phyloP scores from a whole-genome alignment of 2,888 invertebrate species.

The Blastobasis adustella region DNA sequence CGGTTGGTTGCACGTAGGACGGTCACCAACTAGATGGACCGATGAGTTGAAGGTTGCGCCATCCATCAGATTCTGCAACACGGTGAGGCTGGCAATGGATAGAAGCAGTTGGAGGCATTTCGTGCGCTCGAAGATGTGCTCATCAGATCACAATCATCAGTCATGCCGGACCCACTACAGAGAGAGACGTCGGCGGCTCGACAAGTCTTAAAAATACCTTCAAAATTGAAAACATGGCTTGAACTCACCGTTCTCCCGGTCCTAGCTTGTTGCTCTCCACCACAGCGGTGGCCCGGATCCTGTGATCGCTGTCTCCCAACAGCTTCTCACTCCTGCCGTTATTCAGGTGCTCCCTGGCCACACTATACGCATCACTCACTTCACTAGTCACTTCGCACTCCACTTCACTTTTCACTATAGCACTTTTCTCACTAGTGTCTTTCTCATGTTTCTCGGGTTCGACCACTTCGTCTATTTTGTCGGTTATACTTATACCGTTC shows the following conservation, averaged over 20 bases:
- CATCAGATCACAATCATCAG: too few relatives aligned
- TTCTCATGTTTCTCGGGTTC: constrained; percentile 59
- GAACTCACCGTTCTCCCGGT: constrained; percentile 75
- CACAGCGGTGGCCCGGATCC: constrained; percentile 76
- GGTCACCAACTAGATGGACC: too few relatives aligned
- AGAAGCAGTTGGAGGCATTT: too few relatives aligned
- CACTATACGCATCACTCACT: constrained; percentile 64
- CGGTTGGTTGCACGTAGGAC: too few relatives aligned
- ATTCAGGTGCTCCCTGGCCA: constrained; percentile 56
- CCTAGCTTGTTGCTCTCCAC: constrained; percentile 76
- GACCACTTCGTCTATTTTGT: constrained; percentile 39
- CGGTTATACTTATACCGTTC: constrained; percentile 43
- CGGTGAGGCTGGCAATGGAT: too few relatives aligned
- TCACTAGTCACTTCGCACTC: constrained; percentile 56
- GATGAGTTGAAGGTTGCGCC: too few relatives aligned
- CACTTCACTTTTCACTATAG: constrained; percentile 39
- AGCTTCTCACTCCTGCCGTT: constrained; percentile 86
- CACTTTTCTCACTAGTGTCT: constrained; percentile 61
- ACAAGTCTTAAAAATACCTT: not conserved
- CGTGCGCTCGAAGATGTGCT: too few relatives aligned
- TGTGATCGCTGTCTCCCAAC: constrained; percentile 78
- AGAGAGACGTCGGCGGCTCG: too few relatives aligned
- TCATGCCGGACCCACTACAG: too few relatives aligned
- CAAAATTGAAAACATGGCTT: not conserved
- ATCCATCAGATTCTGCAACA: too few relatives aligned